A percentile compares a stretch with the other conserved stretches of the same genome.
phyloP scores from a whole-genome alignment of 2,113 vertebrate genomes.

The Nesospiza acunhae region DNA sequence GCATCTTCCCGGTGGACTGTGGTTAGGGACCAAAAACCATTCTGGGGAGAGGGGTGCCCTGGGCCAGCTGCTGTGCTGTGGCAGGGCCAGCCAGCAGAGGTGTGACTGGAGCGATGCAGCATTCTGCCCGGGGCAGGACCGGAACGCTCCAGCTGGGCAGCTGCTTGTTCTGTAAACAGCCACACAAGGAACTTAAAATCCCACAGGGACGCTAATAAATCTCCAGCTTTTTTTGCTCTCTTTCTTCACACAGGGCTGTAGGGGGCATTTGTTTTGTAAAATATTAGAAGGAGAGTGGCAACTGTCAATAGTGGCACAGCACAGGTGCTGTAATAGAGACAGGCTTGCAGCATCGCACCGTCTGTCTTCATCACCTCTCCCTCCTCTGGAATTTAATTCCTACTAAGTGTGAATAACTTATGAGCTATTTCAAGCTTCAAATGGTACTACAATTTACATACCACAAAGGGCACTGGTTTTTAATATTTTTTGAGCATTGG shows the following conservation, averaged over 20 bases:
- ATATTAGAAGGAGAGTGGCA: background rate
- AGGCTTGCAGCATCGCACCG: background rate
- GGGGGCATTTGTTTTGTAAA: background rate
- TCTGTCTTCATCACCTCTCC: background rate
- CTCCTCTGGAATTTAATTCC: background rate
- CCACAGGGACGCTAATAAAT: background rate
- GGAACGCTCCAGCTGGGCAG: accelerated
- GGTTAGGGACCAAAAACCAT: accelerated
- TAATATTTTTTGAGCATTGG: background rate
- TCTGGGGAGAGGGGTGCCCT: accelerated
- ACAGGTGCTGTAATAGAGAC: background rate
- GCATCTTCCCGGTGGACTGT: accelerated
- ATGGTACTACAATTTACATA: background rate
- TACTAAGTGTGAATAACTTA: background rate
- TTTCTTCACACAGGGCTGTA: accelerated
- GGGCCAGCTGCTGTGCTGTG: background rate
- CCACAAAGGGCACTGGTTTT: background rate
- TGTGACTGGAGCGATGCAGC: background rate
- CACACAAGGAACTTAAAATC: background rate
- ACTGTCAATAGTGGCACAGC: background rate
- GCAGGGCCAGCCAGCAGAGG: background rate
- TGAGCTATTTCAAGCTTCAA: background rate
- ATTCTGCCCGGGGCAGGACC: background rate
- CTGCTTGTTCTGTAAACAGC: background rate
- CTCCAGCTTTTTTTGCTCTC: background rate